Evolutionary conservation across 2,797 vertebrate genomes (phyloP).

Genomic region (Graptemys geographica): DNA sequence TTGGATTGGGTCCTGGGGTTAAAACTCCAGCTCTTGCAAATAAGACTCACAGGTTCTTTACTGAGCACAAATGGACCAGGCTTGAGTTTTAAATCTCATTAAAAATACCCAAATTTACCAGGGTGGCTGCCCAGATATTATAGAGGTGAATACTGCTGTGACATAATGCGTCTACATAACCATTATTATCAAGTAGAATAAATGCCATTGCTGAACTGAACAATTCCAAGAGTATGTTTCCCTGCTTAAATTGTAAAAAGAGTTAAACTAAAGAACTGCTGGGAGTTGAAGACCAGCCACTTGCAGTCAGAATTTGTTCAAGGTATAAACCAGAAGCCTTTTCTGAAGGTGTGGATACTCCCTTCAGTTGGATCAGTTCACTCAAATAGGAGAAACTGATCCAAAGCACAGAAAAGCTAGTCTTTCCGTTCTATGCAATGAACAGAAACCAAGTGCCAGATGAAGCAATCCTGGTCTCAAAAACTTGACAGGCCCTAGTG

Average conservation of each 20-base stretch:
- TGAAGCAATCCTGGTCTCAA: neutral
- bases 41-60: neutral
- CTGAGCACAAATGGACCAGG: neutral
- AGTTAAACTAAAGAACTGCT: too few species aligned
- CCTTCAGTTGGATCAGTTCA: neutral
- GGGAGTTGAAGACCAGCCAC: neutral
- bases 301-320: neutral
- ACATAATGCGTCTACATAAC: neutral
- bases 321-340: neutral
- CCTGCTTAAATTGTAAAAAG: too few species aligned
- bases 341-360: neutral
- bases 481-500: neutral
- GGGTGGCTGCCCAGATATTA: neutral
- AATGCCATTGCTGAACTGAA: neutral
- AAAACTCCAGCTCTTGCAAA: neutral
- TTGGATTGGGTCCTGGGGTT: fast-evolving
- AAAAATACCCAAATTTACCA: neutral
- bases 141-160: neutral
- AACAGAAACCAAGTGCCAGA: conserved; percentile 11
- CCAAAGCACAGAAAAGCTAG: conserved; percentile 2
- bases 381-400: neutral
- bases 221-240: neutral
- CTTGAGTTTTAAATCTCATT: neutral
- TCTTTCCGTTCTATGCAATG: neutral
- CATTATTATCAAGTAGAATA: fast-evolving